Evolutionary conservation across 2,888 invertebrate genomes (phyloP).

Genomic region (Eumacrocentrus americanus): DNA sequence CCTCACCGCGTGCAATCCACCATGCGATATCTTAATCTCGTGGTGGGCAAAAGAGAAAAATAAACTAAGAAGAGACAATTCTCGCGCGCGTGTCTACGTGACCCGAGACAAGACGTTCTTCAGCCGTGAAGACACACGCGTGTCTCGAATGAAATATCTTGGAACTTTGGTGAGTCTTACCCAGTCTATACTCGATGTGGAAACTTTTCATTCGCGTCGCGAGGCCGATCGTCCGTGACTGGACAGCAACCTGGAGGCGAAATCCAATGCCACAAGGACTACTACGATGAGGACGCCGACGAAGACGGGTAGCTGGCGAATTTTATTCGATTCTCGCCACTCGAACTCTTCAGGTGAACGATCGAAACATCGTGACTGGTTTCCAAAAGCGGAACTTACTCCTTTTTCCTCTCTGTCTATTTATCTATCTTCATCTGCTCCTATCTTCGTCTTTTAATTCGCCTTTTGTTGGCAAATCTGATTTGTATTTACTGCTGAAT

Average conservation of each 20-base stretch:
- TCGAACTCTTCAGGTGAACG: constrained; percentile 34
- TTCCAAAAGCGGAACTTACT: constrained; percentile 32
- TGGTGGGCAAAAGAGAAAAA: not conserved
- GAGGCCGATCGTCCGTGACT: constrained; percentile 38
- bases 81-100: constrained; percentile 7
- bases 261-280: constrained; percentile 21
- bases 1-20: too few species aligned
- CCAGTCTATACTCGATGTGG: constrained; percentile 20
- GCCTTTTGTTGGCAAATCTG: not conserved
- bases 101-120: constrained; percentile 15
- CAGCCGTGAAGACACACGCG: constrained; percentile 27
- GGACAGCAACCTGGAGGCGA: constrained; percentile 29
- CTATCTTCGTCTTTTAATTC: constrained; percentile 3
- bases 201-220: constrained; percentile 40
- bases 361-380: constrained; percentile 39
- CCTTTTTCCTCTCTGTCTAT: constrained; percentile 16
- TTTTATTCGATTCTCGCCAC: constrained; percentile 40
- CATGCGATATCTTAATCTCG: not conserved
- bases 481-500: not conserved
- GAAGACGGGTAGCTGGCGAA: constrained; percentile 23
- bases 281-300: constrained; percentile 21
- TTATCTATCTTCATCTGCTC: constrained; percentile 13
- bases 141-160: constrained; percentile 28
- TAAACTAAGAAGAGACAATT: not conserved
- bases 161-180: constrained; percentile 4